These are phyloP conservation scores for Aphelocoma californica DNA, from an alignment of 2,797 vertebrate species.

Conservation along the genomic window DNA sequence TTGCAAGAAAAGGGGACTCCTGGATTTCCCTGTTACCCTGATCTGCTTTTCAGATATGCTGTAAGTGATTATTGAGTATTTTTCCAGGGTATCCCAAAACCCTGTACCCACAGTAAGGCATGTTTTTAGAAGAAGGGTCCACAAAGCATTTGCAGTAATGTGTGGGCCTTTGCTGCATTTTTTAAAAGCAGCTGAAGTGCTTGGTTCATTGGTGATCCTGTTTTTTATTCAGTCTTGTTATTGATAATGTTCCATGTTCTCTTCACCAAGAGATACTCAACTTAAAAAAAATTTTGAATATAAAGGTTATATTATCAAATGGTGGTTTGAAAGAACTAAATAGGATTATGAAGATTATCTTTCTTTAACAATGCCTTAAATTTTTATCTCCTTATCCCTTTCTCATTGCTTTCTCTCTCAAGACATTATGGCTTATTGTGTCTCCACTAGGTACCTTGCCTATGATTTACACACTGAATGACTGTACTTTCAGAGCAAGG, in stretches of 20 bases:
- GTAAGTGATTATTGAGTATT: not conserved
- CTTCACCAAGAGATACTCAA: conserved; percentile 44
- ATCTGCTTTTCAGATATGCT: not conserved
- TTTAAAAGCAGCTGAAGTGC: not conserved
- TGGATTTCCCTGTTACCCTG: not conserved
- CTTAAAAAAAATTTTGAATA: conserved; percentile 65
- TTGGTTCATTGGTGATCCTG: not conserved
- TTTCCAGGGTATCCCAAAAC: not conserved
- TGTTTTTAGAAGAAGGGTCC: not conserved
- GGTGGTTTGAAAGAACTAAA: conserved; percentile 71
- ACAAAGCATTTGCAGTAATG: not conserved
- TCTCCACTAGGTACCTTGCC: conserved; percentile 73
- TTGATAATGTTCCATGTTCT: conserved; percentile 18
- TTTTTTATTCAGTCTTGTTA: conserved; percentile 37
- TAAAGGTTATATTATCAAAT: conserved; percentile 72
- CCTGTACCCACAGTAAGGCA: not conserved
- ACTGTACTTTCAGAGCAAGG: conserved; percentile 78
- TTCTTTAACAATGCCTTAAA: conserved; percentile 78
- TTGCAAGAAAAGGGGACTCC: not conserved
- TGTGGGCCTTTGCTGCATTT: not conserved
- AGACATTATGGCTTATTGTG: conserved; percentile 81
- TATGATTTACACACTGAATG: conserved; percentile 81
- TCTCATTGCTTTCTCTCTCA: conserved; percentile 77
- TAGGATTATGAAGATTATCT: conserved; percentile 76
- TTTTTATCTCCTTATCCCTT: conserved; percentile 77